Conservation (phyloP, 1,140 invertebrate genomes). For the Cotesia chilonis region DNA sequence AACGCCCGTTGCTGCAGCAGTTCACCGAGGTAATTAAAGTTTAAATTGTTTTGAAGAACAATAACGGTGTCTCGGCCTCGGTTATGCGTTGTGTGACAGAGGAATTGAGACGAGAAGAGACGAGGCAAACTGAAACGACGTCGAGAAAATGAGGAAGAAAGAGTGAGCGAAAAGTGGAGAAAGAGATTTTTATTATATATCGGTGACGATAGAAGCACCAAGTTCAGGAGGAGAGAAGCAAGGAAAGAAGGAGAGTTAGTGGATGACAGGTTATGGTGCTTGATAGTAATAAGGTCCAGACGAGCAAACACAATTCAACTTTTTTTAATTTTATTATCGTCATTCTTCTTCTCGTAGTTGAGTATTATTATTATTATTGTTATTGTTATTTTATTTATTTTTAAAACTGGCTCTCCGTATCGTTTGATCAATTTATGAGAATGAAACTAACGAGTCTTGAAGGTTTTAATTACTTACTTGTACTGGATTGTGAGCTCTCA, state of each 20-base stretch:
- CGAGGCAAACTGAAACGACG: neutral
- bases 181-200: neutral
- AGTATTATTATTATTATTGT: too few species aligned
- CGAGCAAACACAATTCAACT: neutral
- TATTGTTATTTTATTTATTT: too few species aligned
- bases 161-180: neutral
- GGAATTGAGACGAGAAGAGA: neutral
- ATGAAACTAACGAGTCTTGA: neutral
- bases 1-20: constrained; percentile 52
- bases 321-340: neutral
- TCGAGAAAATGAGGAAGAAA: neutral
- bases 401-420: neutral
- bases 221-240: too few species aligned
- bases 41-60: constrained; percentile 58
- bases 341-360: too few species aligned
- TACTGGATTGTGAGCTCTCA: neutral
- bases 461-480: neutral
- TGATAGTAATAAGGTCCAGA: constrained; percentile 13
- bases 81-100: constrained; percentile 16
- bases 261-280: constrained; percentile 2
- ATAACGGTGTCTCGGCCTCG: constrained; percentile 43
- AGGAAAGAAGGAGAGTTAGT: constrained; percentile 1
- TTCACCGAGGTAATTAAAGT: constrained; percentile 57
- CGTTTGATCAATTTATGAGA: neutral
- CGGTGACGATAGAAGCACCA: too few species aligned